Conservation (phyloP, 2,113 vertebrate genomes). For the Cephalopholis sonnerati region DNA sequence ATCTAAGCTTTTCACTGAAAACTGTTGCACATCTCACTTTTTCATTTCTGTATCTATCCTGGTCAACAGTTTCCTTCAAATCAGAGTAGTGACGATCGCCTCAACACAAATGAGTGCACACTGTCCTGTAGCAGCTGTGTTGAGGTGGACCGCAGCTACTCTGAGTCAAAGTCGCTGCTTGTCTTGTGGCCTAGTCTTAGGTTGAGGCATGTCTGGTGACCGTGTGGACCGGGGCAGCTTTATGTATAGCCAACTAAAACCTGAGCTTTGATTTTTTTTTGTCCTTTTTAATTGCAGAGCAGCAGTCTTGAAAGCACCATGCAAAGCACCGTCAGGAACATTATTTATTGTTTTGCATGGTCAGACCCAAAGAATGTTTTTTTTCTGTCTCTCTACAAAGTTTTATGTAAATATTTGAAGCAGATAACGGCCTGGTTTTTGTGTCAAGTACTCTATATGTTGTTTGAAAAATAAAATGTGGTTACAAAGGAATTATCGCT, state of each 20-base stretch:
- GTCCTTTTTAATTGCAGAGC: slow-evolving; percentile 34
- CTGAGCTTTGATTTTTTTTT: slow-evolving; percentile 43
- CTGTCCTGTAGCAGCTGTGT: slow-evolving; percentile 49
- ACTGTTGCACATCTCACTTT: slow-evolving; percentile 73
- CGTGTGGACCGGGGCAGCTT: slow-evolving; percentile 47
- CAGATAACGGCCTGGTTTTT: slow-evolving; percentile 69
- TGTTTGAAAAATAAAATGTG: slow-evolving; percentile 83
- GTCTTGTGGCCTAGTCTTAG: slow-evolving; percentile 33
- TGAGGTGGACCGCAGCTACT: slow-evolving; percentile 37
- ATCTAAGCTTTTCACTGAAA: slow-evolving; percentile 72
- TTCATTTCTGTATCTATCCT: slow-evolving; percentile 42
- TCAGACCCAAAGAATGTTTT: slow-evolving; percentile 83
- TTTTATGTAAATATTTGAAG: slow-evolving; percentile 83
- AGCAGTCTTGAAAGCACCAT: slow-evolving; percentile 68
- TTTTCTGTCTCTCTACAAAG: slow-evolving; percentile 63
- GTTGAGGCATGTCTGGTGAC: slow-evolving; percentile 14
- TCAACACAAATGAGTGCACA: slow-evolving; percentile 27
- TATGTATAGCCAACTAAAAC: slow-evolving; percentile 48
- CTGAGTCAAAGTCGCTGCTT: slow-evolving; percentile 23
- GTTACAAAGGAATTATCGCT: slow-evolving; percentile 37
- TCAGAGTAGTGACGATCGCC: slow-evolving; percentile 26
- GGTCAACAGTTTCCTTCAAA: slow-evolving; percentile 25
- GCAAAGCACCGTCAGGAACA: slow-evolving; percentile 71
- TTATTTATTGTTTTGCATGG: slow-evolving; percentile 87
- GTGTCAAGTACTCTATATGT: slow-evolving; percentile 79